phyloP scores from a whole-genome alignment of 2,888 invertebrate species.

The Drosophila paucipuncta region DNA sequence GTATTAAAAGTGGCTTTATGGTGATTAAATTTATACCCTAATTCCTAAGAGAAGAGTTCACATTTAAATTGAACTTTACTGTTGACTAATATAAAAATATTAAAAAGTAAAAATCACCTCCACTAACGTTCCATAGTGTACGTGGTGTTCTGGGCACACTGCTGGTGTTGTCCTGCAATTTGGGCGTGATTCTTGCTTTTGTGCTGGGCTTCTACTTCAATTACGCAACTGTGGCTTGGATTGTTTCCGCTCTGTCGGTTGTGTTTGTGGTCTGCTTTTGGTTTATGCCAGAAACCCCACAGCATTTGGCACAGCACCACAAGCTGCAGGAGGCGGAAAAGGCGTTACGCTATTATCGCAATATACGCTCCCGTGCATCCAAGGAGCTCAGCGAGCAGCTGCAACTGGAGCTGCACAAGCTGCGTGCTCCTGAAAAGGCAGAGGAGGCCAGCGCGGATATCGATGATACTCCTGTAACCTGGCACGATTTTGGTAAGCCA shows the following conservation, averaged over 20 bases:
- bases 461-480: constrained; percentile 51
- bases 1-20: background rate
- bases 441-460: constrained; percentile 25
- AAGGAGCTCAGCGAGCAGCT: constrained; percentile 74
- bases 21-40: background rate
- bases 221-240: constrained; percentile 74
- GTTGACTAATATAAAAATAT: background rate
- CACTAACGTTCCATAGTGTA: constrained; percentile 64
- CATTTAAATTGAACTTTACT: background rate
- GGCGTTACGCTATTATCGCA: constrained; percentile 82
- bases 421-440: constrained; percentile 62
- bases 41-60: background rate
- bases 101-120: background rate
- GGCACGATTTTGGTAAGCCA: constrained; percentile 81
- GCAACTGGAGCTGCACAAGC: constrained; percentile 78
- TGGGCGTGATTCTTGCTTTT: constrained; percentile 81
- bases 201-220: constrained; percentile 77
- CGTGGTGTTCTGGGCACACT: constrained; percentile 83
- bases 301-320: constrained; percentile 72
- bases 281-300: constrained; percentile 84
- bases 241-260: constrained; percentile 68
- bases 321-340: constrained; percentile 81
- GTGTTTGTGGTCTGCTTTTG: constrained; percentile 74
- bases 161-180: constrained; percentile 80
- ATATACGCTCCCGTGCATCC: constrained; percentile 62